Base-by-base conservation (phyloP, 1,140 invertebrate species). In the Leptestheria dahalacensis region DNA sequence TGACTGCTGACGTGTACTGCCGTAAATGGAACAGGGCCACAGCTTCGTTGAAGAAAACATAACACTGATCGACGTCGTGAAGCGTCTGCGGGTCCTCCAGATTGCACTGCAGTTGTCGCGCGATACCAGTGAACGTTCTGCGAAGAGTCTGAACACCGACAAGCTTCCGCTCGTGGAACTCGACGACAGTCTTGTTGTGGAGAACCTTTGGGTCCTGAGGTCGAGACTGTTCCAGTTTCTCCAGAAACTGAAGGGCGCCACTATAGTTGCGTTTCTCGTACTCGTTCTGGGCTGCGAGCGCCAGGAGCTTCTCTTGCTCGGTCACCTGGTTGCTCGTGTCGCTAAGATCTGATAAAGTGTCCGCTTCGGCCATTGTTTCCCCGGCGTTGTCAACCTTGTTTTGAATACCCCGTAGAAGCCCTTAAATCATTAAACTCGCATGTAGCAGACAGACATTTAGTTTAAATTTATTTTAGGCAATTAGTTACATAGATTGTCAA, bases 21-120 rank as follows among this genome's bases (percentile, higher is more conserved):
- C 80, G 78, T 0, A 82, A 79, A 65, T 90, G 86, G 70, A 84
- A 92, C 2, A 88, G 75, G 10, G 91, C 66, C 1, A 93, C 79
- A 1, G 88, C 86, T 67, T 89, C 85, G 70, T 91, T 92, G 68
- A 86, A 93, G 51, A 80, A 77, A 66, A 84, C 3, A 77, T 69
- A 50, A 66, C 81, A 83, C 64, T 82, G 80, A 60, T 84, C 82
- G 11, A 84, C 78, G 71, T 85, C 82, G 60, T 79, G 77, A 3
- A 78, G 57, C 29, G 68, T 66, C 47, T 82, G 81, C n/a, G 77
- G 64, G 61, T 75, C 75, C 23, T 82, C 77, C 11, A 73, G 71
- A 57, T 78, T 72, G 12, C 77, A 67, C 53, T 73, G 67, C 58
- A 75, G 74, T 68, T 82, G 72, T 54, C 78, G 74, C 66, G 79